Evolutionary conservation across 1,140 invertebrate genomes (phyloP).

Genomic region (Dolichoris vasculosae): DNA sequence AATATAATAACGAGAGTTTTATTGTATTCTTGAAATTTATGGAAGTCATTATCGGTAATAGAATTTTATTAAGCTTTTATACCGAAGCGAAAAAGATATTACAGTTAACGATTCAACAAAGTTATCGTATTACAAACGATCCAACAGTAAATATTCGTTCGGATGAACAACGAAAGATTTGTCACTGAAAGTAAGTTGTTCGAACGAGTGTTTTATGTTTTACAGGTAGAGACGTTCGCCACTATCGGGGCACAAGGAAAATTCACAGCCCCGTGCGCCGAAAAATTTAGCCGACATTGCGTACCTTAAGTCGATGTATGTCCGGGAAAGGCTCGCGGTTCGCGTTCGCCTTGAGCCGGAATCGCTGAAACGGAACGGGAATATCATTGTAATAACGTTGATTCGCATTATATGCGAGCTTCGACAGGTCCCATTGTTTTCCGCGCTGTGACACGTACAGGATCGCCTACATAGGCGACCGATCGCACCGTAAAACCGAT

Average conservation of each 20-base stretch:
- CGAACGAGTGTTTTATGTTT: neutral
- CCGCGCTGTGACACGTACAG: neutral
- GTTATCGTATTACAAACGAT: neutral
- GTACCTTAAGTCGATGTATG: neutral
- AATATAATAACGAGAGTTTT: neutral
- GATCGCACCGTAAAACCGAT: no score
- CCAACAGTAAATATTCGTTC: neutral
- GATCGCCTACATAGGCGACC: neutral
- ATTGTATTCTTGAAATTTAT: neutral
- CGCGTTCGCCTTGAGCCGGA: constrained; percentile 70
- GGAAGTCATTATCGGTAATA: neutral
- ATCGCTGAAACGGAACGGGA: constrained; percentile 69
- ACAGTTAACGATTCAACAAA: neutral
- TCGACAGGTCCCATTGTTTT: constrained; percentile 17
- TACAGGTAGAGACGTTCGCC: neutral
- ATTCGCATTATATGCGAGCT: constrained; percentile 10
- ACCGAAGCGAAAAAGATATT: neutral
- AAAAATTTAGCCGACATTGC: neutral
- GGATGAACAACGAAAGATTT: neutral
- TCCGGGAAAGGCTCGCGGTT: constrained; percentile 23
- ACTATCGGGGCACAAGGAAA: neutral
- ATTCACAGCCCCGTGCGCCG: neutral
- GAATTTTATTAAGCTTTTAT: neutral
- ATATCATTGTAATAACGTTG: constrained; percentile 41
- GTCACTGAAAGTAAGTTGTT: neutral